A percentile compares a stretch with the other conserved stretches of the same genome.
Conservation (phyloP, 2,113 vertebrate species). For the Columbina picui region DNA sequence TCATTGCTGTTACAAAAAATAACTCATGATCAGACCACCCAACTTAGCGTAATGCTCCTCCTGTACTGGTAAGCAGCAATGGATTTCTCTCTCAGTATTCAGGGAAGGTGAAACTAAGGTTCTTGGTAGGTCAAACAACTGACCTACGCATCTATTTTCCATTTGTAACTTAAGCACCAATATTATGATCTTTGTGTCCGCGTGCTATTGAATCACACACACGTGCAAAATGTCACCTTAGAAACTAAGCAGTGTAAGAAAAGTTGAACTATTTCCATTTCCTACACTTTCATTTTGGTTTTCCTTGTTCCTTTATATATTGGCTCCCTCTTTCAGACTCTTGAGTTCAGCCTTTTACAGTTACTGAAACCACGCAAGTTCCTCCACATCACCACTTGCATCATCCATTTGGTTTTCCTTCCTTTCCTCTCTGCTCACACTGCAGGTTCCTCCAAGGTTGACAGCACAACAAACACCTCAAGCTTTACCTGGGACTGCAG, state of each 20-base stretch:
- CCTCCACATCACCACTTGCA: background rate
- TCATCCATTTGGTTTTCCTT: background rate
- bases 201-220: background rate
- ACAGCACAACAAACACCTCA: background rate
- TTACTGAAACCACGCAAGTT: background rate
- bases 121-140: background rate
- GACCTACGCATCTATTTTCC: background rate
- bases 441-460: background rate
- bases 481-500: background rate
- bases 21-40: background rate
- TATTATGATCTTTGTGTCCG: background rate
- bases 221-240: background rate
- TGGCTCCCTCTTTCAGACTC: background rate
- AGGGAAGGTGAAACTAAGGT: background rate
- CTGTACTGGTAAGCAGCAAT: background rate
- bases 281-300: background rate
- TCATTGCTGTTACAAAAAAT: background rate
- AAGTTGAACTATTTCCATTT: background rate
- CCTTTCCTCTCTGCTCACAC: background rate
- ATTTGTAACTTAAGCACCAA: background rate
- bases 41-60: background rate
- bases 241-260: background rate
- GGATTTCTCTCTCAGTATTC: background rate
- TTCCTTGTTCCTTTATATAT: background rate
- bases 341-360: background rate